Evolutionary conservation across 2,113 vertebrate genomes (phyloP).

Genomic region (Salvelinus alpinus): DNA sequence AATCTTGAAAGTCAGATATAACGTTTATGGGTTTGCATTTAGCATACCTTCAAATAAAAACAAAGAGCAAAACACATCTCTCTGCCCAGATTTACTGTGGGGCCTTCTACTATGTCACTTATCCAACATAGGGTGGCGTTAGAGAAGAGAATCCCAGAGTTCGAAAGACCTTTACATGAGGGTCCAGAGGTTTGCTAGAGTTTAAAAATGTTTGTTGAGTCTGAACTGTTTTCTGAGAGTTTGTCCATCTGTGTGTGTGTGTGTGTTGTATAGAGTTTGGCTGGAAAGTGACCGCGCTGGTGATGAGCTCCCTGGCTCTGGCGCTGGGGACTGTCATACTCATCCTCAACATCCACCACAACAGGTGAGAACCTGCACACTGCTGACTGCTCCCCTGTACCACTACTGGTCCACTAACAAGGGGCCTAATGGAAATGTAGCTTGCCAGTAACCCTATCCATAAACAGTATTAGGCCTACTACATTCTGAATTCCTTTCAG

Average conservation of each 20-base stretch:
- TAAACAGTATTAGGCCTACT: too few species aligned
- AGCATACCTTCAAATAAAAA: too few species aligned
- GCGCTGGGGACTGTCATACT: constrained; percentile 81
- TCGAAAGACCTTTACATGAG: background rate
- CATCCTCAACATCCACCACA: constrained; percentile 79
- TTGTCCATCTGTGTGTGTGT: background rate
- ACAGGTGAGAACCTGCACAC: constrained; percentile 66
- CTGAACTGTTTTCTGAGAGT: background rate
- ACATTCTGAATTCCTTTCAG: too few species aligned
- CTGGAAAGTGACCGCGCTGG: constrained; percentile 85
- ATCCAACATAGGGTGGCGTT: constrained; percentile 58
- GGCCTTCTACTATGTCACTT: background rate
- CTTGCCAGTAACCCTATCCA: too few species aligned
- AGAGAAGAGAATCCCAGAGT: constrained; percentile 5
- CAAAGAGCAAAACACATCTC: too few species aligned
- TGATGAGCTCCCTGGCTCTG: constrained; percentile 81
- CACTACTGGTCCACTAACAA: too few species aligned
- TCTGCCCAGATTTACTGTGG: too few species aligned
- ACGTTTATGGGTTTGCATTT: background rate
- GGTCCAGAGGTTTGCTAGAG: background rate
- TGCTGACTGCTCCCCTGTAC: too few species aligned
- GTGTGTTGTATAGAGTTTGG: constrained; percentile 69
- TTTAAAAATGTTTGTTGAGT: background rate
- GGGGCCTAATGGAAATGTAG: too few species aligned
- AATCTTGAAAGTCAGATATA: too few species aligned